These are phyloP conservation scores for Otis tarda DNA, from an alignment of 2,113 vertebrate genomes.

Conservation along the genomic window DNA sequence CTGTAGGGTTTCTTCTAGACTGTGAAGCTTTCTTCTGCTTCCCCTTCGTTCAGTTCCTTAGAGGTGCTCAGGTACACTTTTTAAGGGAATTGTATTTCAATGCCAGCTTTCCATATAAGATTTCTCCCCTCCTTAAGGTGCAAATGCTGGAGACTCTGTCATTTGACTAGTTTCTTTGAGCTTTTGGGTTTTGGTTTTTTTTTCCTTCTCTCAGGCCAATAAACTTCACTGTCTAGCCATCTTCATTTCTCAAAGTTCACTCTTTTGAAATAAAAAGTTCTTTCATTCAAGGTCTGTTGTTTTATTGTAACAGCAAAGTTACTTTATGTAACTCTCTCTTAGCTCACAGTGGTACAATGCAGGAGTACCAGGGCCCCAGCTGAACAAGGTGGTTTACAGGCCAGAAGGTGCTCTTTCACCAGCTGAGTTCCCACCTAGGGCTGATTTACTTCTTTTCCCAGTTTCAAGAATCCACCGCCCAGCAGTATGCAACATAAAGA, in stretches of 20 bases:
- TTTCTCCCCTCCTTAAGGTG: neutral
- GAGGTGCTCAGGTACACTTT: neutral
- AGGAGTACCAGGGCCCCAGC: no score
- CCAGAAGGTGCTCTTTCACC: neutral
- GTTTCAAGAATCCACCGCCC: neutral
- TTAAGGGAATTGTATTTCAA: neutral
- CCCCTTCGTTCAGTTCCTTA: neutral
- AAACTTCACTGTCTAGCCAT: neutral
- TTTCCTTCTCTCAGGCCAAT: neutral
- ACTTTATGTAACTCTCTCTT: neutral
- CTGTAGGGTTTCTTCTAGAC: no score
- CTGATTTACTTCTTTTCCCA: neutral
- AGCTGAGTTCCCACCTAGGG: neutral
- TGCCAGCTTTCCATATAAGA: neutral
- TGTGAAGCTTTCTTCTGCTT: neutral
- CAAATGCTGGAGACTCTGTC: neutral
- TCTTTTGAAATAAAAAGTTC: neutral
- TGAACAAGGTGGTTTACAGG: neutral
- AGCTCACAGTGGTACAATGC: neutral
- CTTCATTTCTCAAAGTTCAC: neutral
- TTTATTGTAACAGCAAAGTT: neutral
- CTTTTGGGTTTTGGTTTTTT: neutral
- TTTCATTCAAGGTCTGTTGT: neutral
- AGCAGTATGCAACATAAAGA: neutral
- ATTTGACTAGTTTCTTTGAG: neutral